Evolutionary conservation across 2,797 vertebrate species (phyloP).

Genomic region (Sandelia bainsii): DNA sequence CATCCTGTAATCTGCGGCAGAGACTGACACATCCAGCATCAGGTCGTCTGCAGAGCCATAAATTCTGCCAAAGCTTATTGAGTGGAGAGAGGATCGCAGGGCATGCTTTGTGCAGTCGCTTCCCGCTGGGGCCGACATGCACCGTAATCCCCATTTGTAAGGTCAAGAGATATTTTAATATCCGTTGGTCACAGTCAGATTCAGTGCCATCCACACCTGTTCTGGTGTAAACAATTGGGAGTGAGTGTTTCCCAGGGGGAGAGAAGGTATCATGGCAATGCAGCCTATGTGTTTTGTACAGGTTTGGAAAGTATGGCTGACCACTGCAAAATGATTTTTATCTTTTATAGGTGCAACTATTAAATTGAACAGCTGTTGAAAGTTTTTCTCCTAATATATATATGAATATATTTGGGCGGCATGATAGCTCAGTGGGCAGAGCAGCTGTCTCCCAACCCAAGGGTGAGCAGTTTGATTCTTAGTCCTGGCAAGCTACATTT

Average conservation of each 20-base stretch:
- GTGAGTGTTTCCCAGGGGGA: conserved; percentile 40
- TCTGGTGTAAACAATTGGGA: conserved; percentile 51
- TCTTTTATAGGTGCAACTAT: too few relatives aligned
- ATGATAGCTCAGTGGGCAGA: too few relatives aligned
- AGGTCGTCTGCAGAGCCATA: conserved; percentile 45
- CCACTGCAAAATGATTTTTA: too few relatives aligned
- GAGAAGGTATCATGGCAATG: conserved; percentile 14
- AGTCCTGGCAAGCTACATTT: too few relatives aligned
- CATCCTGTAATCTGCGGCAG: conserved; percentile 51
- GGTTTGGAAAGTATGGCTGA: too few relatives aligned
- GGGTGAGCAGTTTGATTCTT: too few relatives aligned
- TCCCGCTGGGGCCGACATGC: conserved; percentile 67
- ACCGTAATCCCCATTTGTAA: conserved; percentile 73
- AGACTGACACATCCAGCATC: conserved; percentile 41
- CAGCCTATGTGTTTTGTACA: not conserved
- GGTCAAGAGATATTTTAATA: conserved; percentile 76
- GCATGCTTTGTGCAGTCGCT: conserved; percentile 44
- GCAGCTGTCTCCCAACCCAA: too few relatives aligned
- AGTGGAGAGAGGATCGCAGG: conserved; percentile 22
- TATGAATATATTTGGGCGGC: too few relatives aligned
- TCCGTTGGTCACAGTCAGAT: conserved; percentile 58
- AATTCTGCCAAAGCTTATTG: conserved; percentile 46
- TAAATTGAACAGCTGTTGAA: too few relatives aligned
- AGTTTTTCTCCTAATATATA: too few relatives aligned
- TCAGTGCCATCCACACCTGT: conserved; percentile 75